These are phyloP conservation scores for Polyommatus iphigenia DNA, from an alignment of 2,888 invertebrate species.

Conservation along the genomic window DNA sequence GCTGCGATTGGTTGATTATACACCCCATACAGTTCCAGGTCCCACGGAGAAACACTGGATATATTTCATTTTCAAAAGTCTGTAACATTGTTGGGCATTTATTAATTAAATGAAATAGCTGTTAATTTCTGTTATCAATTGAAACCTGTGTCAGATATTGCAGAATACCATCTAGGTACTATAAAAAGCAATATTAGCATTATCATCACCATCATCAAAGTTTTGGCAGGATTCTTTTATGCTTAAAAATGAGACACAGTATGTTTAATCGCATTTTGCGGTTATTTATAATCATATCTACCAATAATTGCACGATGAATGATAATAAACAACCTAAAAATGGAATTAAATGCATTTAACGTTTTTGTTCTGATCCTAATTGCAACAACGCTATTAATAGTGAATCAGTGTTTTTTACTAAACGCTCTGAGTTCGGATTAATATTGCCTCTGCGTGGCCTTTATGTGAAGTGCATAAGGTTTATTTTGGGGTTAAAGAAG, in stretches of 20 bases:
- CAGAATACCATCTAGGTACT: no score
- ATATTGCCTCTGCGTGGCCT: not conserved
- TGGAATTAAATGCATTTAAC: conserved; percentile 1
- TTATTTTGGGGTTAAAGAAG: not conserved
- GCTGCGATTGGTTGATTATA: conserved; percentile 60
- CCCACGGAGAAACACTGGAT: conserved; percentile 48
- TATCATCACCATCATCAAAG: no score
- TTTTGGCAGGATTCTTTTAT: no score
- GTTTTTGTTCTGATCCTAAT: conserved; percentile 22
- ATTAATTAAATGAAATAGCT: not conserved
- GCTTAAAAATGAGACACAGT: no score
- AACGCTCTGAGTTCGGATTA: not conserved
- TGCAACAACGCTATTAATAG: conserved; percentile 21
- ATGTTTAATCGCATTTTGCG: not conserved
- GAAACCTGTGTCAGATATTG: not conserved
- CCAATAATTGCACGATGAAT: not conserved
- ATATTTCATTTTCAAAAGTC: conserved; percentile 2
- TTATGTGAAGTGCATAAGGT: not conserved
- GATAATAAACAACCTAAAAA: not conserved
- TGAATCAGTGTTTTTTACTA: conserved; percentile 26
- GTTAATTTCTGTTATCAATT: not conserved
- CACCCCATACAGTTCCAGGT: conserved; percentile 52
- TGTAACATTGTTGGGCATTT: not conserved
- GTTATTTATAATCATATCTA: not conserved
- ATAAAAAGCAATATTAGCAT: no score